Base-by-base conservation (phyloP, 2,797 vertebrate species). In the Myotis daubentonii region DNA sequence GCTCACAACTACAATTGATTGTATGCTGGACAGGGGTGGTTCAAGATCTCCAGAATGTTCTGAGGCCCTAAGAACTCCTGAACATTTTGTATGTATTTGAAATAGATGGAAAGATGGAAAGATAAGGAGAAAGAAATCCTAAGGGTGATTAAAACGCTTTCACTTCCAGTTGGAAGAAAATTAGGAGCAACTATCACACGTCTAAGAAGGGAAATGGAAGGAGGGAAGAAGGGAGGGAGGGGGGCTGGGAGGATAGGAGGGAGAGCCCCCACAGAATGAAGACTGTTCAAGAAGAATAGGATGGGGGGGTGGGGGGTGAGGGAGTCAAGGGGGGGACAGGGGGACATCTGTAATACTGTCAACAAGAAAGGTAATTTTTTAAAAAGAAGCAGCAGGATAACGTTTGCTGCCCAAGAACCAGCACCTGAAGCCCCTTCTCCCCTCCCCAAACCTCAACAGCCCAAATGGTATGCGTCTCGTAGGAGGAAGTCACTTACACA, bases 1-100 rank as follows among this genome's bases (percentile, higher is more conserved):
- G 4, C 19, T 72, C 51, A 72, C 4, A 16, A 28, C 36, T 81
- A 16, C 12, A 16, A 23, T 33, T 70, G 12, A 49, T 92, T 51
- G 36, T 70, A 25, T 28, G 38, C 25, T 55, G 23, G 12, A 41
- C 62, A 12, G 51, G 41, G 57, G 0, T 23, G 62, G 33, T 38
- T 85, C 83, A 30, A 41, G 66, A 30, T 70, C 65, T 91, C 72
- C 30, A 87, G 68, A 89, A 89, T 30, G 62, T 88, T 89, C 60
- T 94, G 11, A 68, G 65, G 41, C 11, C 41, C 47, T 90, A 66
- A 88, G 55, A 84, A 92, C 33, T 44, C 53, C 12, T 72, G 13
- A 51, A 41, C 66, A 57, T 30, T 80, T 83, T 80, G 8, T 80
- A 49, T 55, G 33, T 33, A 41, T 49, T 71, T 80, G 30, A 20